Evolutionary conservation across 2,797 vertebrate genomes (phyloP).

Genomic region (Zenarchopterus dispar): DNA sequence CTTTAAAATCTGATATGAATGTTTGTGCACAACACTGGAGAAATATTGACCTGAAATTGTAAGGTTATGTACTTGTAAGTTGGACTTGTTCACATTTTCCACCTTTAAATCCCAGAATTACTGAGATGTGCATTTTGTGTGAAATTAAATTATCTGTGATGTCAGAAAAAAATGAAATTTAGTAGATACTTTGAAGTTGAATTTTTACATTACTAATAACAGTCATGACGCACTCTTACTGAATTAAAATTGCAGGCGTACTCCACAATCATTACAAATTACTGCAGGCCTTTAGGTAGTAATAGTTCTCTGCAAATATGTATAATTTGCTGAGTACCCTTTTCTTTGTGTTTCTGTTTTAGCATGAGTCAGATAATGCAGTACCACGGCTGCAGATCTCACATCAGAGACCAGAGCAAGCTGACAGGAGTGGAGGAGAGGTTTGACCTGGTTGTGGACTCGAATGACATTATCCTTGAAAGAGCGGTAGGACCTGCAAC

Average conservation of each 20-base stretch:
- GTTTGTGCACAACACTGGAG: no score
- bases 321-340: no score
- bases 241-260: no score
- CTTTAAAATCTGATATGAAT: no score
- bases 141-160: background rate
- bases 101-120: background rate
- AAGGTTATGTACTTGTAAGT: no score
- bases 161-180: no score
- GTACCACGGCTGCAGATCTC: slow-evolving; percentile 90
- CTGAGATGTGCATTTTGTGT: background rate
- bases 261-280: no score
- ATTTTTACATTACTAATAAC: no score
- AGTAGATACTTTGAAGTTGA: no score
- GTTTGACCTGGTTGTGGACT: slow-evolving; percentile 93
- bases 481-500: slow-evolving; percentile 86
- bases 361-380: slow-evolving; percentile 97
- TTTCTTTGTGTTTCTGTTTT: slow-evolving; percentile 20
- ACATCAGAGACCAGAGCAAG: slow-evolving; percentile 84
- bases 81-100: background rate
- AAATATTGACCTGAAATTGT: no score
- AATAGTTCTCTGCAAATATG: background rate
- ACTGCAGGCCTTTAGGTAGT: background rate
- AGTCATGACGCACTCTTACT: no score
- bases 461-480: slow-evolving; percentile 94
- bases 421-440: slow-evolving; percentile 91